Percentiles rank a stretch among this genome's conserved stretches.
These are phyloP conservation scores for Gnathonemus longibarbis DNA, from an alignment of 2,113 vertebrate species.

Conservation along the genomic window DNA sequence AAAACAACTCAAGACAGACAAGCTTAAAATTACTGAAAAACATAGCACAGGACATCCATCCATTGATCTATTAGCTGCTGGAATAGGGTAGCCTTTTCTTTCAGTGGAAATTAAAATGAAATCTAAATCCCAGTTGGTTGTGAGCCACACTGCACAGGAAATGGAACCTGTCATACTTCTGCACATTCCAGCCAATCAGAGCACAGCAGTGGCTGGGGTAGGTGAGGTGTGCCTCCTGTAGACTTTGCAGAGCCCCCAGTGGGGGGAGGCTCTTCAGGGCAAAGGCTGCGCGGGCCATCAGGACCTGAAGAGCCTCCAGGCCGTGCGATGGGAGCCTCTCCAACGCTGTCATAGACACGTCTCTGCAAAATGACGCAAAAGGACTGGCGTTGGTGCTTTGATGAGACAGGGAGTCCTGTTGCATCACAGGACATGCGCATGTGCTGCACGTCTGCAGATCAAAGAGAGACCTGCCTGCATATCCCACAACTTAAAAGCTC, in stretches of 20 bases:
- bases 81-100: neutral
- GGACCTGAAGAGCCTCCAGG: slow-evolving; percentile 66
- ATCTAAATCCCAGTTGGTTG: neutral
- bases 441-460: neutral
- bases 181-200: slow-evolving; percentile 59
- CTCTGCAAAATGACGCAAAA: slow-evolving; percentile 53
- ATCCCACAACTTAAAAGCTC: neutral
- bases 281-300: slow-evolving; percentile 68
- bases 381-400: neutral
- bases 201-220: slow-evolving; percentile 84
- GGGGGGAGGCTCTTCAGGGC: slow-evolving; percentile 70
- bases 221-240: slow-evolving; percentile 70
- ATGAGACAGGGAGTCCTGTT: neutral
- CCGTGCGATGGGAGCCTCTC: slow-evolving; percentile 65
- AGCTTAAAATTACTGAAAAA: neutral
- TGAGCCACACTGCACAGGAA: neutral
- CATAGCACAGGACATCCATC: neutral
- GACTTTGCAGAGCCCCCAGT: slow-evolving; percentile 63
- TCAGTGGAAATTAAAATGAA: neutral
- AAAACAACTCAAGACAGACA: neutral
- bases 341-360: slow-evolving; percentile 72
- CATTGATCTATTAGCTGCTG: neutral
- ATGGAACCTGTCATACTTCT: slow-evolving; percentile 57
- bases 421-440: neutral
- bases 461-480: neutral